phyloP scores from a whole-genome alignment of 2,797 vertebrate species.

The Atherinosoma microstoma region DNA sequence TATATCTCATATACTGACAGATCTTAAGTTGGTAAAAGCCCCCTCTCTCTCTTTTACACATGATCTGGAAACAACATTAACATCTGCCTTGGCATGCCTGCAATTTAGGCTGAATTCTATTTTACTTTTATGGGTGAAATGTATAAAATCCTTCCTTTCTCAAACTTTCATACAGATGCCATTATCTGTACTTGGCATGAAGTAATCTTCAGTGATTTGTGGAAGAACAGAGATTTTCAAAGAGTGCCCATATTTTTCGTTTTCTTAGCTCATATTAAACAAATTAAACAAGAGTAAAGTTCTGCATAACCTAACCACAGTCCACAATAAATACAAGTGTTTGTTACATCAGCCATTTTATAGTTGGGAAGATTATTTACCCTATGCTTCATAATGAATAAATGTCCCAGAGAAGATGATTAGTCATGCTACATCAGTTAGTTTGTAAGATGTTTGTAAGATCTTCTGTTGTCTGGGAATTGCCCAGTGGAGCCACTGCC shows the following conservation, averaged over 20 bases:
- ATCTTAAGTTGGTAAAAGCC: background rate
- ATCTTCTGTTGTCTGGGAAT: slow-evolving; percentile 37
- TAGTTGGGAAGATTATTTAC: slow-evolving; percentile 9
- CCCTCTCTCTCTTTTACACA: background rate
- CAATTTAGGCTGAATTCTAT: slow-evolving; percentile 12
- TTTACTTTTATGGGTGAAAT: background rate
- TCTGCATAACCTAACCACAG: slow-evolving; percentile 3
- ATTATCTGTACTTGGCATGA: background rate
- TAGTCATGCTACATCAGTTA: slow-evolving; percentile 37
- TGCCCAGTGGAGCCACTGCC: slow-evolving; percentile 47
- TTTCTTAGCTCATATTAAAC: slow-evolving; percentile 13
- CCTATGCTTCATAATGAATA: slow-evolving; percentile 39
- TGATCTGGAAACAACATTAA: too few species aligned
- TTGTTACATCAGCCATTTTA: slow-evolving; percentile 11
- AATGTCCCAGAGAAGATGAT: slow-evolving; percentile 30
- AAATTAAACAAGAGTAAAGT: slow-evolving; percentile 9
- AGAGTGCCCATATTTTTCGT: background rate
- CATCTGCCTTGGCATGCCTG: background rate
- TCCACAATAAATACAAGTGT: background rate
- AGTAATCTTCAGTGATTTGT: slow-evolving; percentile 5
- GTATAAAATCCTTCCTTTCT: background rate
- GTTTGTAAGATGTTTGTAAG: slow-evolving; percentile 41
- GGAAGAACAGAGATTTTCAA: background rate
- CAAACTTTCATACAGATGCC: slow-evolving; percentile 6
- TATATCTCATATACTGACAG: background rate